Evolutionary conservation across 2,797 vertebrate genomes (phyloP).

Genomic region (Danio aesculapii): DNA sequence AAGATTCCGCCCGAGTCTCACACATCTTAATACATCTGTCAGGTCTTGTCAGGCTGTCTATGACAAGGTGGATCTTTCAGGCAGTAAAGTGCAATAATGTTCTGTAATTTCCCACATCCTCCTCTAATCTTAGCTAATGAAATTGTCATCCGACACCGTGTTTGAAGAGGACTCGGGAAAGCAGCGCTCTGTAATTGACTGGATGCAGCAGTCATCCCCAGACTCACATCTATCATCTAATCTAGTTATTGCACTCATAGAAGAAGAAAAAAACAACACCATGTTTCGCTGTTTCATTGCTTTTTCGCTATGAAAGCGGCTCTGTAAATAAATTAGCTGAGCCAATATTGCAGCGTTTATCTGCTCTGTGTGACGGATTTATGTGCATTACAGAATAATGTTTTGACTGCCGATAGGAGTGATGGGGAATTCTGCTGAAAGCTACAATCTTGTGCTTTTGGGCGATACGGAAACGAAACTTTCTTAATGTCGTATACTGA

Average conservation of each 20-base stretch:
- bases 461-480: constrained; percentile 15
- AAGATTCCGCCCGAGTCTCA: constrained; percentile 61
- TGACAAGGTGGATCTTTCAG: constrained; percentile 66
- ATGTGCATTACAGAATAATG: constrained; percentile 47
- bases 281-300: constrained; percentile 69
- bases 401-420: constrained; percentile 40
- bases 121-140: constrained; percentile 80
- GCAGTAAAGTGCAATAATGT: constrained; percentile 73
- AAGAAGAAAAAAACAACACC: constrained; percentile 60
- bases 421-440: constrained; percentile 27
- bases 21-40: constrained; percentile 66
- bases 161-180: constrained; percentile 67
- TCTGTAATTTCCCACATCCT: constrained; percentile 71
- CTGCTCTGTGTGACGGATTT: constrained; percentile 58
- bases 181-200: constrained; percentile 74
- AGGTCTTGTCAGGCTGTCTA: constrained; percentile 66
- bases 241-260: constrained; percentile 73
- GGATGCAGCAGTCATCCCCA: constrained; percentile 67
- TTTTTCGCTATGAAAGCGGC: constrained; percentile 65
- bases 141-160: constrained; percentile 77
- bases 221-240: constrained; percentile 75
- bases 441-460: constrained; percentile 13
- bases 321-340: constrained; percentile 59
- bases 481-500: constrained; percentile 8
- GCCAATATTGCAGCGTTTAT: constrained; percentile 60